Evolutionary conservation across 2,797 vertebrate genomes (phyloP).

Genomic region (Catamblyrhynchus diadema): DNA sequence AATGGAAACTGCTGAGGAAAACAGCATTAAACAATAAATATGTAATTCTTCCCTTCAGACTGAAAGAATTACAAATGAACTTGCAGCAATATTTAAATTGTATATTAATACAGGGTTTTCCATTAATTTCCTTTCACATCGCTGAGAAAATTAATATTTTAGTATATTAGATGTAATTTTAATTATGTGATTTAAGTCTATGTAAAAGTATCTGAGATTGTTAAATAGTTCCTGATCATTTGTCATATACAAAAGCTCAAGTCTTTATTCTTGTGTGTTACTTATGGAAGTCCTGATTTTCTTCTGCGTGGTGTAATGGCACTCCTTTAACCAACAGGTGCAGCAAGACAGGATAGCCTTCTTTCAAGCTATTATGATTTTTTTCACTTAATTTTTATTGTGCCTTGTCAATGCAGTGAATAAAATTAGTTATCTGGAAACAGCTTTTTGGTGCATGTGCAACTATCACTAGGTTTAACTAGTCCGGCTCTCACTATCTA

Average conservation of each 20-base stretch:
- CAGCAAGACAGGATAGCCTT: not conserved
- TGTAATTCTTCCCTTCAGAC: not conserved
- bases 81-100: not conserved
- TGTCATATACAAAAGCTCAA: not conserved
- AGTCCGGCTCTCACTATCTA: not conserved
- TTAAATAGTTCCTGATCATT: not conserved
- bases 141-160: constrained; percentile 6
- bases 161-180: not conserved
- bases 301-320: not conserved
- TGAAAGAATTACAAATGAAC: not conserved
- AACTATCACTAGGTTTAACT: not conserved
- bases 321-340: not conserved
- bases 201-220: constrained; percentile 10
- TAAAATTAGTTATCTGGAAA: not conserved
- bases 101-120: not conserved
- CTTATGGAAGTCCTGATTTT: not conserved
- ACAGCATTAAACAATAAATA: not conserved
- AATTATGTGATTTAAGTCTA: not conserved
- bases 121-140: not conserved
- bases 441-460: not conserved
- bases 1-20: not conserved
- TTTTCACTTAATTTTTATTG: not conserved
- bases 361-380: not conserved
- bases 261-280: not conserved
- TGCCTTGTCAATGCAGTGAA: not conserved